These are phyloP conservation scores for Notodromas monacha DNA, from an alignment of 2,888 invertebrate genomes.

Conservation along the genomic window DNA sequence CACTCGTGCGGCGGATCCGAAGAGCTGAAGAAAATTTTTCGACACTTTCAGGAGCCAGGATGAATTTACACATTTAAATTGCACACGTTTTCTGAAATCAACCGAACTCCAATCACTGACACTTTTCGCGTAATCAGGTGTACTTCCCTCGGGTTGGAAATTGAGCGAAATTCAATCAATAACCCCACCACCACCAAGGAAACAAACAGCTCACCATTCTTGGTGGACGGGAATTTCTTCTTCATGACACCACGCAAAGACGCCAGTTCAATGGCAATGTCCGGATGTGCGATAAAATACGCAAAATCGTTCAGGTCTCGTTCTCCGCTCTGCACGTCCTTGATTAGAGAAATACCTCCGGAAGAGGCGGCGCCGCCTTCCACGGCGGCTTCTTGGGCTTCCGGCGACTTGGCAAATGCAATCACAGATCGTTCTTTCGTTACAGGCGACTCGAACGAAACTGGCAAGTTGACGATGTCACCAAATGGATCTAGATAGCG, in stretches of 20 bases:
- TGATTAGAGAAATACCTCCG: slow-evolving; percentile 38
- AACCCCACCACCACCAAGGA: too few relatives aligned
- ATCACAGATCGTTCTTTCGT: slow-evolving; percentile 32
- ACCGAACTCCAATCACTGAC: too few relatives aligned
- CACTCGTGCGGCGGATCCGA: too few relatives aligned
- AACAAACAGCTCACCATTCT: too few relatives aligned
- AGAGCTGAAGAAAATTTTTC: too few relatives aligned
- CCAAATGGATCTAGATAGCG: slow-evolving; percentile 20
- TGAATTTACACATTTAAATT: too few relatives aligned
- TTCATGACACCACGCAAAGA: slow-evolving; percentile 41
- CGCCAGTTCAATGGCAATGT: slow-evolving; percentile 39
- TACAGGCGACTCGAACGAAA: slow-evolving; percentile 31
- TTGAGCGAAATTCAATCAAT: too few relatives aligned
- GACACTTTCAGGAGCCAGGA: too few relatives aligned
- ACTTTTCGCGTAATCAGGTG: too few relatives aligned
- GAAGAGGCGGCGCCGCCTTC: slow-evolving; percentile 35
- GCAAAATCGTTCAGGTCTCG: slow-evolving; percentile 26
- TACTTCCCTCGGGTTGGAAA: too few relatives aligned
- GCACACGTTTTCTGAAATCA: too few relatives aligned
- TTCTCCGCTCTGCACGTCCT: slow-evolving; percentile 24
- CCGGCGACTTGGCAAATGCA: slow-evolving; percentile 35
- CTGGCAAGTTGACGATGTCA: slow-evolving; percentile 31
- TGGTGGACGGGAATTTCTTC: slow-evolving; percentile 31
- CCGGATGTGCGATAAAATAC: slow-evolving; percentile 38
- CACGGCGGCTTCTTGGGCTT: slow-evolving; percentile 24